phyloP scores from a whole-genome alignment of 1,140 invertebrate species.

The Protaetia brevitarsis region DNA sequence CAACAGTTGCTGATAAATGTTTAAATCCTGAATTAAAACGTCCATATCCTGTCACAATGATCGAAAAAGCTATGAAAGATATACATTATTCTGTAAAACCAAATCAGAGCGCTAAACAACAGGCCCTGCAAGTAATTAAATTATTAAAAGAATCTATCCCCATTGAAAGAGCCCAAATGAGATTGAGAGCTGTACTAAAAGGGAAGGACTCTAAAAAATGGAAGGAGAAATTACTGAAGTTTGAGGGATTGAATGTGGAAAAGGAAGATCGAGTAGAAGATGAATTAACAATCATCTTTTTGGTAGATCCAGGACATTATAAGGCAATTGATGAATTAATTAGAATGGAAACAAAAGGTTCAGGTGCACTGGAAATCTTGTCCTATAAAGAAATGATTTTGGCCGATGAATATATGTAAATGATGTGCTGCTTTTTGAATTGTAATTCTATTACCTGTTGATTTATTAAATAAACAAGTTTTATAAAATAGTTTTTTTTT shows the following conservation, averaged over 20 bases:
- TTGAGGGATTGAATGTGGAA: slow-evolving; percentile 70
- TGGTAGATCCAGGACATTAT: slow-evolving; percentile 93
- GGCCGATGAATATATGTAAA: slow-evolving; percentile 21
- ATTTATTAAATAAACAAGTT: too few relatives aligned
- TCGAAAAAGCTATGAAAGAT: slow-evolving; percentile 98
- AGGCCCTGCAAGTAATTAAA: slow-evolving; percentile 93
- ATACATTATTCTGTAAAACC: slow-evolving; percentile 95
- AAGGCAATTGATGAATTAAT: slow-evolving; percentile 84
- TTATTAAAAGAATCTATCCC: slow-evolving; percentile 83
- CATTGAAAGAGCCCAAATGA: slow-evolving; percentile 95
- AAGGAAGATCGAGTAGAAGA: slow-evolving; percentile 77
- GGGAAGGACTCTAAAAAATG: slow-evolving; percentile 79
- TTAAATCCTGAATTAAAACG: slow-evolving; percentile 96
- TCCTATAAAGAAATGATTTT: slow-evolving; percentile 74
- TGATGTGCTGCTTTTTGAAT: not conserved
- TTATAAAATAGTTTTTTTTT: too few relatives aligned
- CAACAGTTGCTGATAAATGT: slow-evolving; percentile 92
- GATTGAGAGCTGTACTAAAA: slow-evolving; percentile 70
- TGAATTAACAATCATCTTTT: slow-evolving; percentile 73
- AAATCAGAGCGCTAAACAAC: slow-evolving; percentile 93
- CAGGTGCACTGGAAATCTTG: slow-evolving; percentile 81
- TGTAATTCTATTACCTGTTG: too few relatives aligned
- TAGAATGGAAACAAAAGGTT: slow-evolving; percentile 79
- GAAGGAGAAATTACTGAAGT: slow-evolving; percentile 71
- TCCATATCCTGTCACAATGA: slow-evolving; percentile 97